phyloP scores from a whole-genome alignment of 2,888 invertebrate species.

The Andrena trimmerana region DNA sequence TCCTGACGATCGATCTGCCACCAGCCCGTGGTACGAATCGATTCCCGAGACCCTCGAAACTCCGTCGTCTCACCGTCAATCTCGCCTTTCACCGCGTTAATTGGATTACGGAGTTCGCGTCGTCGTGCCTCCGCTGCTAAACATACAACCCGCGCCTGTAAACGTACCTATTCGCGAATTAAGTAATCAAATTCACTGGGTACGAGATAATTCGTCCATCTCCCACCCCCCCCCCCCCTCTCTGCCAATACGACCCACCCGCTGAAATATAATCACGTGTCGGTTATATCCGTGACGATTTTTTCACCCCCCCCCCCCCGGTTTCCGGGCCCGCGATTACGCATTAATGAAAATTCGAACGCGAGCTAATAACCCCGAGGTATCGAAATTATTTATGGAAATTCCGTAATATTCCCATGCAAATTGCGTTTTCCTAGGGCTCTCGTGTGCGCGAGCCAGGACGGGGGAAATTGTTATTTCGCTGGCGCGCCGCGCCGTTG shows the following conservation, averaged over 20 bases:
- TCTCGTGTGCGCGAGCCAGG: background rate
- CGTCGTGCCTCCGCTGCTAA: conserved; percentile 17
- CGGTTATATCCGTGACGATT: conserved; percentile 18
- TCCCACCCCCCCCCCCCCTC: too few relatives aligned
- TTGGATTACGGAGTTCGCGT: conserved; percentile 71
- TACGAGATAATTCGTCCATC: conserved; percentile 19
- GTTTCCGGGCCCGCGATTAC: background rate
- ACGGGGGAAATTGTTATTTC: background rate
- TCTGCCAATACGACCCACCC: too few relatives aligned
- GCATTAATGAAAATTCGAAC: conserved; percentile 35
- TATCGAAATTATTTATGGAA: conserved; percentile 35
- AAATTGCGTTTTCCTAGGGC: background rate
- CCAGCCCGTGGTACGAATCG: conserved; percentile 60
- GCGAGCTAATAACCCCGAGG: conserved; percentile 10
- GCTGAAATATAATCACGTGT: background rate
- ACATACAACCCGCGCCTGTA: conserved; percentile 26
- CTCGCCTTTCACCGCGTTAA: conserved; percentile 73
- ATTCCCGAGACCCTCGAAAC: conserved; percentile 60
- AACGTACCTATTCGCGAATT: conserved; percentile 55
- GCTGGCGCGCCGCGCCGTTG: background rate
- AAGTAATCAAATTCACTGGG: conserved; percentile 37
- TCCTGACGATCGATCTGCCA: conserved; percentile 63
- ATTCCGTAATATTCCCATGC: conserved; percentile 14
- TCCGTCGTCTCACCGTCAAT: conserved; percentile 72
- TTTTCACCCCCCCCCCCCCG: conserved; percentile 2